A percentile compares a stretch with the other conserved stretches of the same genome.
These are phyloP conservation scores for Masticophis lateralis DNA, from an alignment of 2,797 vertebrate species.

Conservation along the genomic window DNA sequence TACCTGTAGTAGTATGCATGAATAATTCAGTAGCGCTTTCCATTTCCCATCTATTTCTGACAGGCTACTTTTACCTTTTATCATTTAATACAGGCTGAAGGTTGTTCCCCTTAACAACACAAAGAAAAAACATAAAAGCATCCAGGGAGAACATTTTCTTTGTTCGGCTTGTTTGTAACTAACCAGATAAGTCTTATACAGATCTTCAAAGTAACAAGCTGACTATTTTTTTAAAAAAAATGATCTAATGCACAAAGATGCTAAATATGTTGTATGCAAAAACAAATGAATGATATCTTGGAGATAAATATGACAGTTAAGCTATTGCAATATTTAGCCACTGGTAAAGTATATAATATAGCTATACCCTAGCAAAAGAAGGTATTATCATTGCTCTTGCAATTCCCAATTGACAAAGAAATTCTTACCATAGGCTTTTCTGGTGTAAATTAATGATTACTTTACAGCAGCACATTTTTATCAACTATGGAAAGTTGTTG, in stretches of 20 bases:
- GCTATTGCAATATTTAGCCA: conserved; percentile 9
- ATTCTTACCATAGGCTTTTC: conserved; percentile 27
- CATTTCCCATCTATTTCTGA: conserved; percentile 36
- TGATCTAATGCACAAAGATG: conserved; percentile 21
- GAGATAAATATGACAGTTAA: conserved; percentile 7
- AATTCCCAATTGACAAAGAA: background rate
- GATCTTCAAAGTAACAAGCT: conserved; percentile 37
- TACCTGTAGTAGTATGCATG: background rate
- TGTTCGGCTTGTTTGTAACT: conserved; percentile 37
- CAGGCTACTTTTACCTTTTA: conserved; percentile 32
- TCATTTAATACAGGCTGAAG: conserved; percentile 17
- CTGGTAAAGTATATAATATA: conserved; percentile 21
- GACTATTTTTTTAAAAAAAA: conserved; percentile 20
- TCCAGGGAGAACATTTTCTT: conserved; percentile 1
- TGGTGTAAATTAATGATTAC: background rate
- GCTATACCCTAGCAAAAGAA: background rate
- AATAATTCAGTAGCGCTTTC: conserved; percentile 16
- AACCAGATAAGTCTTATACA: conserved; percentile 14
- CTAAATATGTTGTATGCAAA: conserved; percentile 16
- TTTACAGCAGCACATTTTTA: background rate
- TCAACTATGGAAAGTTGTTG: background rate
- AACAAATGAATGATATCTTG: conserved; percentile 30
- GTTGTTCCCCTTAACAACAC: conserved; percentile 6
- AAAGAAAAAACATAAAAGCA: background rate
- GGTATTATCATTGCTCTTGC: conserved; percentile 19